Percentiles rank a stretch among this genome's conserved stretches.
phyloP scores from a whole-genome alignment of 2,113 vertebrate genomes.

The Equus przewalskii region DNA sequence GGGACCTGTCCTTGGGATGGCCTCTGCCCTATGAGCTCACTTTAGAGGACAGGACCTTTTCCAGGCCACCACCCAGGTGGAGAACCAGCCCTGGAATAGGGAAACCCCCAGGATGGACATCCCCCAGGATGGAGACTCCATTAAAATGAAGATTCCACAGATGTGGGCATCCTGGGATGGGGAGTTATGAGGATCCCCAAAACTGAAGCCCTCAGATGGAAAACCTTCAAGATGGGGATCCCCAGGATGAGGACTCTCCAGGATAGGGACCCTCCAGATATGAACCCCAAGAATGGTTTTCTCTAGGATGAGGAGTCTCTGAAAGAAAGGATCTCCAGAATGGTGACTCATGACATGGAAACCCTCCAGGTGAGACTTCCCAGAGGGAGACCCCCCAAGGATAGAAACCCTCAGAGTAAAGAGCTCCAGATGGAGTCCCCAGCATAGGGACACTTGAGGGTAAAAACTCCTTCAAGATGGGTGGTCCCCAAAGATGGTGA shows the following conservation, averaged over 20 bases:
- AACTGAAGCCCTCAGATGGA: neutral
- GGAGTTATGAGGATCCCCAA: neutral
- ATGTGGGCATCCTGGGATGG: neutral
- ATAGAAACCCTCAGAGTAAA: neutral
- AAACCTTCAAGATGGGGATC: neutral
- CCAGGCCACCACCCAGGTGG: neutral
- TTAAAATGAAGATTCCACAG: neutral
- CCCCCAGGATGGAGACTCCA: neutral
- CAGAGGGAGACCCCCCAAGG: neutral
- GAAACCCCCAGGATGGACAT: neutral
- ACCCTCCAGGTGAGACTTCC: too few relatives aligned
- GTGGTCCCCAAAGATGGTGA: neutral
- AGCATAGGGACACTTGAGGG: neutral
- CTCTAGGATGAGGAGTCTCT: neutral
- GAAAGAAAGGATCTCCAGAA: neutral
- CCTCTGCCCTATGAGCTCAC: neutral
- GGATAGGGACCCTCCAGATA: neutral
- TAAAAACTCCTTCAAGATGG: neutral
- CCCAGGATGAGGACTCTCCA: neutral
- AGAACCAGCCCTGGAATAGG: neutral
- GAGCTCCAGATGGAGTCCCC: neutral
- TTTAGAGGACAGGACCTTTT: neutral
- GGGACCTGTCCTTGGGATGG: neutral
- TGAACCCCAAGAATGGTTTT: neutral
- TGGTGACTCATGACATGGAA: neutral